Conservation (phyloP, 2,888 invertebrate species). For the Synanthedon tipuliformis region DNA sequence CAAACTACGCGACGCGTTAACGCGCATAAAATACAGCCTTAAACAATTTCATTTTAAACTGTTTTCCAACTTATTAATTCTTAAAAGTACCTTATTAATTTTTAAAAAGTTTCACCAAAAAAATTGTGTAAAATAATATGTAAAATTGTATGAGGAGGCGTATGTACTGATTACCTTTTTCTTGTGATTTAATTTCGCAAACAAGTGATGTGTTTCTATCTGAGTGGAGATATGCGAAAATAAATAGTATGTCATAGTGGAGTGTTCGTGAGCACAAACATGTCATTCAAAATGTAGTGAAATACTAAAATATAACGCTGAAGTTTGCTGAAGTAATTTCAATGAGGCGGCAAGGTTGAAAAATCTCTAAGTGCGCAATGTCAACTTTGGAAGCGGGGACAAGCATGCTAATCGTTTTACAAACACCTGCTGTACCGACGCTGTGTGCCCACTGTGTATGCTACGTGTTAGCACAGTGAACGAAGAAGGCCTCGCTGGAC, state of each 20-base stretch:
- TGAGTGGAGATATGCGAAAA: constrained; percentile 10
- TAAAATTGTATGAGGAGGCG: neutral
- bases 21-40: neutral
- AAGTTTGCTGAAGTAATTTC: constrained; percentile 44
- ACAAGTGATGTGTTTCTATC: constrained; percentile 6
- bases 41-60: neutral
- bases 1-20: neutral
- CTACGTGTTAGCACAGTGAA: constrained; percentile 47
- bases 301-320: constrained; percentile 21
- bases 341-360: constrained; percentile 41
- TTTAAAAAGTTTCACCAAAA: neutral
- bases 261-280: constrained; percentile 18
- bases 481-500: constrained; percentile 31
- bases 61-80: neutral
- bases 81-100: neutral
- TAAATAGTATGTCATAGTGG: constrained; percentile 13
- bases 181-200: neutral
- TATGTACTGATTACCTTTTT: neutral
- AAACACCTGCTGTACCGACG: constrained; percentile 50
- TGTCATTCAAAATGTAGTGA: constrained; percentile 26
- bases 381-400: constrained; percentile 55
- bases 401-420: constrained; percentile 56
- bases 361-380: constrained; percentile 61
- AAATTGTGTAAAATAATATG: neutral
- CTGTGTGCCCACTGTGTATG: constrained; percentile 39